These are phyloP conservation scores for Sylvia borin DNA, from an alignment of 2,797 vertebrate species.

Conservation along the genomic window DNA sequence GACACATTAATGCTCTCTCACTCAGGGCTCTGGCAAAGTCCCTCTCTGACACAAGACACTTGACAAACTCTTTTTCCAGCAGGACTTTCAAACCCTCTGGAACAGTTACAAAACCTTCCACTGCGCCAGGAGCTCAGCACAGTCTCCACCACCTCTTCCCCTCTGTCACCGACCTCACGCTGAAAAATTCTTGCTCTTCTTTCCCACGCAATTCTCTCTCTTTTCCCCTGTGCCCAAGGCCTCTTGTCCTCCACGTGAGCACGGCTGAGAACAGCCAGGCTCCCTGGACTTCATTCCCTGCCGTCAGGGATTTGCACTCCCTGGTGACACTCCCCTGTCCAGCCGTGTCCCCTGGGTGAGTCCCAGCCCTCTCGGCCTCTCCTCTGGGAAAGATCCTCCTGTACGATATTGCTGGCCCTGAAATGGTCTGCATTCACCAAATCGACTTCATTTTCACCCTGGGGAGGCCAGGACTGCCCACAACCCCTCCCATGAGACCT, in stretches of 20 bases:
- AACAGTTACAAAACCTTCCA: neutral
- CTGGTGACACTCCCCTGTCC: too few relatives aligned
- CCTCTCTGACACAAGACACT: too few relatives aligned
- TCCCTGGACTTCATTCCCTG: rapidly evolving
- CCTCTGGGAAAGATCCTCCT: neutral
- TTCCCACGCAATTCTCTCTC: neutral
- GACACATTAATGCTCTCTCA: too few relatives aligned
- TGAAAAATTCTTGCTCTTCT: too few relatives aligned
- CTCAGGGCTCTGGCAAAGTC: too few relatives aligned
- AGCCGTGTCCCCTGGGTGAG: too few relatives aligned
- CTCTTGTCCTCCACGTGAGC: neutral
- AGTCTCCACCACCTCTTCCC: neutral
- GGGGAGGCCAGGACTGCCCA: neutral
- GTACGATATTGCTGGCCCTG: neutral
- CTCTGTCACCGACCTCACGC: too few relatives aligned
- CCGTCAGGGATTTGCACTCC: too few relatives aligned
- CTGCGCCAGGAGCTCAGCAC: neutral
- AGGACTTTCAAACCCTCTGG: neutral
- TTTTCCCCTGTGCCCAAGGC: neutral
- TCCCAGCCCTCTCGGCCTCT: neutral
- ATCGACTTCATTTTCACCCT: rapidly evolving
- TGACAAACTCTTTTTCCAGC: neutral
- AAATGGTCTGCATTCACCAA: neutral
- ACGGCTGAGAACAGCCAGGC: rapidly evolving
- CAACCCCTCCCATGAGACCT: neutral